These are phyloP conservation scores for Pseudococcus longispinus DNA, from an alignment of 2,888 invertebrate genomes.

Conservation along the genomic window DNA sequence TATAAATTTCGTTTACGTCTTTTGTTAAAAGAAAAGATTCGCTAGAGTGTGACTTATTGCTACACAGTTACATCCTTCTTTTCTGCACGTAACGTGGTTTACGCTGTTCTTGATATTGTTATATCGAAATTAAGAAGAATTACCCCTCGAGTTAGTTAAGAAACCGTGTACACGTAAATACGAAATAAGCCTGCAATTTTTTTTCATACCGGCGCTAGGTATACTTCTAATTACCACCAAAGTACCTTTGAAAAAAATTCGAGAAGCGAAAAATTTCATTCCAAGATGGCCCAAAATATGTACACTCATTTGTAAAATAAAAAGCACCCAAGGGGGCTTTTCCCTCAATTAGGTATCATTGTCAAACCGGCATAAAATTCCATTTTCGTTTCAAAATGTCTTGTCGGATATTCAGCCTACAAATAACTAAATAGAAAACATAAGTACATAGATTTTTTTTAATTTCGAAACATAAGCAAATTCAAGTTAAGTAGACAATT, in stretches of 20 bases:
- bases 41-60: slow-evolving; percentile 51
- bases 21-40: slow-evolving; percentile 54
- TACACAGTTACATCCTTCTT: slow-evolving; percentile 28
- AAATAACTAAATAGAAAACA: too few species aligned
- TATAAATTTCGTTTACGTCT: slow-evolving; percentile 54
- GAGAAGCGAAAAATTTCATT: too few species aligned
- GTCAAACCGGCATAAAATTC: too few species aligned
- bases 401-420: too few species aligned
- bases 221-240: not conserved
- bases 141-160: not conserved
- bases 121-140: slow-evolving; percentile 21
- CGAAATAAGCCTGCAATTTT: not conserved
- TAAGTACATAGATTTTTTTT: too few species aligned
- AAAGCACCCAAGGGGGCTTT: too few species aligned
- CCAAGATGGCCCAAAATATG: too few species aligned
- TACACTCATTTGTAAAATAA: too few species aligned
- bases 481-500: too few species aligned
- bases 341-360: too few species aligned
- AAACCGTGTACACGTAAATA: not conserved
- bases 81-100: not conserved
- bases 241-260: not conserved
- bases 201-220: not conserved
- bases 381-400: too few species aligned
- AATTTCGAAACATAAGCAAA: too few species aligned
- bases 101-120: not conserved